Evolutionary conservation across 1,140 invertebrate species (phyloP).

Genomic region (Akabosia matsudoensis): DNA sequence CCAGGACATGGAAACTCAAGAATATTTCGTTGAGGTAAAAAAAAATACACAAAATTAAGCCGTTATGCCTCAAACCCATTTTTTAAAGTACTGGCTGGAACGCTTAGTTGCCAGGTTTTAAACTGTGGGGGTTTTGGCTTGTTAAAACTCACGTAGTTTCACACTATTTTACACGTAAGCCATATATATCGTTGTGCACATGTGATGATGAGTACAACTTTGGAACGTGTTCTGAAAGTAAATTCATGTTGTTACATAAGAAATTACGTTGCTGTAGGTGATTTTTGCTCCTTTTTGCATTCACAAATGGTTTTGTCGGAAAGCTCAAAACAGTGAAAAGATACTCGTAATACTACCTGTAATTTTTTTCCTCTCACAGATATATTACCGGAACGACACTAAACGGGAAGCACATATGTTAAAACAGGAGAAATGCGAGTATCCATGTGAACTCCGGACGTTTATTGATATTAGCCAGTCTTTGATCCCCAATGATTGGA

Average conservation of each 20-base stretch:
- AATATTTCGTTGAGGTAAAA: slow-evolving; percentile 35
- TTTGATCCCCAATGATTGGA: slow-evolving; percentile 58
- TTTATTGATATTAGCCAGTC: slow-evolving; percentile 57
- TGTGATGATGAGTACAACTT: background rate
- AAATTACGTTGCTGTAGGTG: background rate
- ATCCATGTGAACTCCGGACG: slow-evolving; percentile 58
- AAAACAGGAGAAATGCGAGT: slow-evolving; percentile 59
- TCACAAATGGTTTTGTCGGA: too few relatives aligned
- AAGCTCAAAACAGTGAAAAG: too few relatives aligned
- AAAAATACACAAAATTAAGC: too few relatives aligned
- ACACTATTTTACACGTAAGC: background rate
- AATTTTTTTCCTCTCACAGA: slow-evolving; percentile 49
- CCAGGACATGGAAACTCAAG: slow-evolving; percentile 49
- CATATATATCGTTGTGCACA: background rate
- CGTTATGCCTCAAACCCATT: background rate
- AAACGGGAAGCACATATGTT: slow-evolving; percentile 55
- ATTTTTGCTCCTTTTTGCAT: background rate
- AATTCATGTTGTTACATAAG: background rate
- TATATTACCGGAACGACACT: slow-evolving; percentile 64
- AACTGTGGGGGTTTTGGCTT: background rate
- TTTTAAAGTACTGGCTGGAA: background rate
- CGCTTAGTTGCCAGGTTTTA: background rate
- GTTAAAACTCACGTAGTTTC: background rate
- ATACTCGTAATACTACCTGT: background rate
- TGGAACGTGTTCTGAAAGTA: background rate